Percentiles rank a stretch among this genome's conserved stretches.
phyloP scores from a whole-genome alignment of 2,888 invertebrate genomes.

The Pollenia amentaria region DNA sequence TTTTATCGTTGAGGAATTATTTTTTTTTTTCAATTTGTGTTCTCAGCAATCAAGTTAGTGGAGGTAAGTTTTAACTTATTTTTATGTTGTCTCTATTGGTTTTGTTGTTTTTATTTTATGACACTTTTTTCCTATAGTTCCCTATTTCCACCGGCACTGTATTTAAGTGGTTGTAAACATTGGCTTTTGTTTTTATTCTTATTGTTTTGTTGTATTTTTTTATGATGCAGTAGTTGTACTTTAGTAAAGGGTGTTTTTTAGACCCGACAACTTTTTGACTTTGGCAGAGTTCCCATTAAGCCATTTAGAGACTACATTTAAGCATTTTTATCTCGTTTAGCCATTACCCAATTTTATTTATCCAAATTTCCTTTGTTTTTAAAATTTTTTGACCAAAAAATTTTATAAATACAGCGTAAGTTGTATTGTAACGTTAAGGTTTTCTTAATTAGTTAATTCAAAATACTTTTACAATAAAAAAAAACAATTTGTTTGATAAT shows the following conservation, averaged over 20 bases:
- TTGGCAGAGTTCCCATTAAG: no score
- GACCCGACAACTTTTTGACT: no score
- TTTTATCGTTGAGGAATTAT: constrained; percentile 25
- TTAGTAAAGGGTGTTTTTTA: neutral
- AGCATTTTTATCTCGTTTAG: no score
- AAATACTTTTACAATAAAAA: no score
- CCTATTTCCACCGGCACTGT: constrained; percentile 56
- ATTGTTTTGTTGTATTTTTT: constrained; percentile 29
- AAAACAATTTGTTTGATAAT: no score
- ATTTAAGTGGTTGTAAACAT: neutral
- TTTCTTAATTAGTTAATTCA: no score
- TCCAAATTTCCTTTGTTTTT: no score
- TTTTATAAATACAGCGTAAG: no score
- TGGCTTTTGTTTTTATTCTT: constrained; percentile 6
- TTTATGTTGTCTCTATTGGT: neutral
- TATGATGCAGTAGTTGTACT: constrained; percentile 27
- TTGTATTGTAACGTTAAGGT: no score
- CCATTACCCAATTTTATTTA: no score
- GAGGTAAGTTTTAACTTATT: constrained; percentile 47
- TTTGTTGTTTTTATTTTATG: constrained; percentile 27
- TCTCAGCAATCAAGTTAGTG: constrained; percentile 23
- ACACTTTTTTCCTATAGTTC: constrained; percentile 1
- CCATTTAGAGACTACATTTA: no score
- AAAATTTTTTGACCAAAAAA: no score
- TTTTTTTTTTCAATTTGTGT: constrained; percentile 36